Percentiles rank a stretch among this genome's conserved stretches.
These are phyloP conservation scores for Odontocerum albicorne DNA, from an alignment of 2,888 invertebrate genomes.

Conservation along the genomic window DNA sequence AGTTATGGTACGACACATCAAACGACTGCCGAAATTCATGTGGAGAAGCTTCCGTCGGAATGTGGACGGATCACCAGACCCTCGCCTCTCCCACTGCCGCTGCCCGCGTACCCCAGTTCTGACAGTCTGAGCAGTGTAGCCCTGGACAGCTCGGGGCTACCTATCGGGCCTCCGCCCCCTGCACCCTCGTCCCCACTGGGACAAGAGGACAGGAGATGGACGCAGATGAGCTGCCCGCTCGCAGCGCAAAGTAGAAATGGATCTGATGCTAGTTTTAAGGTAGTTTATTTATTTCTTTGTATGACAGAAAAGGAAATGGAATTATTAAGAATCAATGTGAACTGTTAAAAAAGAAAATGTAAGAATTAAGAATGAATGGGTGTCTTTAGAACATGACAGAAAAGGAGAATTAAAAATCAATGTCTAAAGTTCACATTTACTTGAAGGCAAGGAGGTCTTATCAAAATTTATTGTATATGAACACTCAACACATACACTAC, in stretches of 20 bases:
- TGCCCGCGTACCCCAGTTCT: slow-evolving; percentile 67
- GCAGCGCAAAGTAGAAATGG: slow-evolving; percentile 68
- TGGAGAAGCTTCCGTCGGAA: slow-evolving; percentile 46
- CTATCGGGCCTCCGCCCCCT: slow-evolving; percentile 65
- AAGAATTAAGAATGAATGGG: too few relatives aligned
- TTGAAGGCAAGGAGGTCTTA: too few relatives aligned
- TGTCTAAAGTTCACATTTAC: too few relatives aligned
- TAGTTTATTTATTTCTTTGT: slow-evolving; percentile 43
- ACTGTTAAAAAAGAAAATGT: too few relatives aligned
- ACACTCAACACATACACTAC: too few relatives aligned
- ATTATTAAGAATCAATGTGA: too few relatives aligned
- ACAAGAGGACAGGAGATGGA: slow-evolving; percentile 45
- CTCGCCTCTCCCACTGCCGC: slow-evolving; percentile 58
- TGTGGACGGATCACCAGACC: slow-evolving; percentile 42
- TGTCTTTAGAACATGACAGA: too few relatives aligned
- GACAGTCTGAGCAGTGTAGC: slow-evolving; percentile 64
- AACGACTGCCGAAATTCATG: slow-evolving; percentile 63
- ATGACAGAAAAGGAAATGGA: too few relatives aligned
- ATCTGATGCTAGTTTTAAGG: slow-evolving; percentile 83
- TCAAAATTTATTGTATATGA: too few relatives aligned
- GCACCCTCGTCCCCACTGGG: slow-evolving; percentile 66
- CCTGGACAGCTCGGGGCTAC: slow-evolving; percentile 58
- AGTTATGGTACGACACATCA: slow-evolving; percentile 54
- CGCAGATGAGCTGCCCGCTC: slow-evolving; percentile 48
- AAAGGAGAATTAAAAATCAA: too few relatives aligned